Evolutionary conservation across 2,888 invertebrate species (phyloP).

Genomic region (Callimorpha dominula): DNA sequence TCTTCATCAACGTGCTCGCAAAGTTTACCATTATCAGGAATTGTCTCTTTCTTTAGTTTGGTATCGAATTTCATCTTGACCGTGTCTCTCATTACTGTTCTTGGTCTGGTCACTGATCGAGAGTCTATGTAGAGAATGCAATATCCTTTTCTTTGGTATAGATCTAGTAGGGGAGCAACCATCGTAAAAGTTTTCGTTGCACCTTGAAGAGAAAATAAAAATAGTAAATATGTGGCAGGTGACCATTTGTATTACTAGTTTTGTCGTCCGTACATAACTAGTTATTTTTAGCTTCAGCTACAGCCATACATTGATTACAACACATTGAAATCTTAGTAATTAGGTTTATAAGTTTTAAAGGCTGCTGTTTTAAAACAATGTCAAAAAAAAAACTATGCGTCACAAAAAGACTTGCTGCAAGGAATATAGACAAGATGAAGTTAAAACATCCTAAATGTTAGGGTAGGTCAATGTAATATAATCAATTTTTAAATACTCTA

Average conservation of each 20-base stretch:
- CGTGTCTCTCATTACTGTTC: constrained; percentile 59
- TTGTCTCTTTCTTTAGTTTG: constrained; percentile 44
- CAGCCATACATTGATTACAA: neutral
- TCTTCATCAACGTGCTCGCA: constrained; percentile 71
- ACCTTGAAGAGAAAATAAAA: constrained; percentile 51
- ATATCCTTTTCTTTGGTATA: constrained; percentile 67
- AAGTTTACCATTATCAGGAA: constrained; percentile 43
- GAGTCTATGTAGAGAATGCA: constrained; percentile 71
- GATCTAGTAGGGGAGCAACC: constrained; percentile 69
- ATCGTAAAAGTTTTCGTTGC: constrained; percentile 60
- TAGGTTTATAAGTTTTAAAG: neutral
- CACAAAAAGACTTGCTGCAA: neutral
- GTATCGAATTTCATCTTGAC: constrained; percentile 74
- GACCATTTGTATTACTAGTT: neutral
- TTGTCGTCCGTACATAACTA: neutral
- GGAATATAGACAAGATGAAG: neutral
- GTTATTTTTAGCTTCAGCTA: neutral
- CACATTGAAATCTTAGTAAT: neutral
- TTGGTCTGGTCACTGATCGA: constrained; percentile 55
- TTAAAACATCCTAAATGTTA: neutral
- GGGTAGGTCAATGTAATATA: neutral
- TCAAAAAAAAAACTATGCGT: neutral
- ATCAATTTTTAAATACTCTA: neutral
- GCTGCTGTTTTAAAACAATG: neutral
- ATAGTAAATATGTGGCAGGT: neutral